Base-by-base conservation (phyloP, 2,888 invertebrate species). In the Aleiodes leptofemur region DNA sequence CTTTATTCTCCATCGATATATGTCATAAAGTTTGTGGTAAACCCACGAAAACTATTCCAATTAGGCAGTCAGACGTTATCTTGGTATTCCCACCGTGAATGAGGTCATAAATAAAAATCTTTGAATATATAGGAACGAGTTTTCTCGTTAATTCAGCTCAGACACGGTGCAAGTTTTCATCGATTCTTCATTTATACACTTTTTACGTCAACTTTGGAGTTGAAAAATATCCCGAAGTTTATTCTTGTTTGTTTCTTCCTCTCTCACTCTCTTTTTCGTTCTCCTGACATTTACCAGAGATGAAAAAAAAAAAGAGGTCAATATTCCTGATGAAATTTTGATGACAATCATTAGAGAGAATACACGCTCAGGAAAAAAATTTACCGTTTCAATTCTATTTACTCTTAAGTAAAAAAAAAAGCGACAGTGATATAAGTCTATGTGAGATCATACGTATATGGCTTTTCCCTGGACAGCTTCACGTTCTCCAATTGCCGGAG, bases 301-400 rank as follows among this genome's bases (percentile, higher is more conserved):
- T 16, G 16, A 16, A 48, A 16, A 43, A 48, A 16, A 43, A n/a
- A 59, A 11, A 43, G 34, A 64, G 43, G 23, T 16, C 64, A 74
- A 73, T 79, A 81, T 79, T 82, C 79, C 76, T 78, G 76, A 82
- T 82, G 81, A 81, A 80, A 82, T 76, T 80, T 76, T 51, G 73
- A 77, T 77, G 80, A 59, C 69, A 48, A 76, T 78, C 79, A 76
- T 80, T 76, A 77, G 51, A 69, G 38, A 14, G 61, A 31, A 43
- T 51, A 8, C 16, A 38, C 61, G 38, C 13, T 61, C 11, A 31
- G 7, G 11, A 38, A 16, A 7, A 5, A 53, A 7, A 55, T 55
- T 55, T n/a, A 34, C 43, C 48, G 64, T 14, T 23, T 61, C 13
- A 38, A 64, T 43, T 48, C 23, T 48, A 11, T 9, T 23, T 9